Conservation (phyloP, 2,888 invertebrate genomes). For the Steinernema carpocapsae region DNA sequence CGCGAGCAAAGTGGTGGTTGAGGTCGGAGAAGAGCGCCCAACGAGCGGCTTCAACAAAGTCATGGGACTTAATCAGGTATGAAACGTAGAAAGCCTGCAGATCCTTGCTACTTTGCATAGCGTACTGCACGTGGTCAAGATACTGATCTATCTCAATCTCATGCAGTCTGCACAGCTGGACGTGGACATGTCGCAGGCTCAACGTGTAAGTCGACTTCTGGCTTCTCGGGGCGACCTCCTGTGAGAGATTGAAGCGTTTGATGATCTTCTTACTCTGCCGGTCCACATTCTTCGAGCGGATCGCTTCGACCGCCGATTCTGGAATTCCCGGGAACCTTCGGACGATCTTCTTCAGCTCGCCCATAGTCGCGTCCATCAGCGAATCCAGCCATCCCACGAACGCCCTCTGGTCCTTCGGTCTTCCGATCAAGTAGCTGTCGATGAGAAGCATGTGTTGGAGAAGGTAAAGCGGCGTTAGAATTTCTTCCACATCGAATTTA, state of each 20-base stretch:
- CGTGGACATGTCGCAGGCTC: not conserved
- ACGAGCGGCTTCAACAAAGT: not conserved
- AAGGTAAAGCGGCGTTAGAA: not conserved
- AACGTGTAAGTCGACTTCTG: not conserved
- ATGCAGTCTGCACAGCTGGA: not conserved
- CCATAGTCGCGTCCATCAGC: not conserved
- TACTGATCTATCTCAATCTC: not conserved
- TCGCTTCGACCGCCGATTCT: not conserved
- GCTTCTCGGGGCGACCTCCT: not conserved
- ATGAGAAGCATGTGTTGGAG: not conserved
- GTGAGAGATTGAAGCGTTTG: not conserved
- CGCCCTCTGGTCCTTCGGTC: not conserved
- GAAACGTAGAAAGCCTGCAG: not conserved
- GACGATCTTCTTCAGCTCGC: not conserved
- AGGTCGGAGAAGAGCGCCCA: conserved; percentile 3
- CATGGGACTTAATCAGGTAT: not conserved
- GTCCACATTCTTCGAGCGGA: not conserved
- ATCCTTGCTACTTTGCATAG: not conserved
- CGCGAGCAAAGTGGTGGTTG: not conserved
- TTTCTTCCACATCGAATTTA: not conserved
- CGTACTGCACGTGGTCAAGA: conserved; percentile 12
- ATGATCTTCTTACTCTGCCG: not conserved
- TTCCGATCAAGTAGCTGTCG: not conserved
- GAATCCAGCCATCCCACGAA: not conserved
- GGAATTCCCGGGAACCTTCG: not conserved